A percentile compares a stretch with the other conserved stretches of the same genome.
phyloP scores from a whole-genome alignment of 2,888 invertebrate genomes.

The Mallateleia sp. region DNA sequence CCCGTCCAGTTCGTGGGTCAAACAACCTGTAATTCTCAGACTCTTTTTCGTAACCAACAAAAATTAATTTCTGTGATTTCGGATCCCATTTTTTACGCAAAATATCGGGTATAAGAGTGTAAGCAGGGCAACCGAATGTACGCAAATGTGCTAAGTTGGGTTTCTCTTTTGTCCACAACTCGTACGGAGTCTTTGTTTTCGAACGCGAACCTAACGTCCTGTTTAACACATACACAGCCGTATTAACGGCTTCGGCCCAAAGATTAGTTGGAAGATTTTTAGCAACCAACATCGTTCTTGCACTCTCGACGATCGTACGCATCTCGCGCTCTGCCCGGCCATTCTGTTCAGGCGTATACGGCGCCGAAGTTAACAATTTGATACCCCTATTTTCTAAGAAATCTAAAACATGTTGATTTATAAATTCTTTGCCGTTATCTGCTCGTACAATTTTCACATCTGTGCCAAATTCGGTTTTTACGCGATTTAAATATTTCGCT shows the following conservation, averaged over 20 bases:
- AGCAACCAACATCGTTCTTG: conserved; percentile 33
- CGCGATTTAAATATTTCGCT: background rate
- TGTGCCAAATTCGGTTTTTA: conserved; percentile 49
- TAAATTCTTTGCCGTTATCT: conserved; percentile 46
- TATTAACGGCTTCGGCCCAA: conserved; percentile 19
- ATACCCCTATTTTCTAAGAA: conserved; percentile 48
- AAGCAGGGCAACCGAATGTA: conserved; percentile 53
- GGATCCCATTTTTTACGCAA: conserved; percentile 61
- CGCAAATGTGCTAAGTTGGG: conserved; percentile 39
- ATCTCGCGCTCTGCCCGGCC: conserved; percentile 28
- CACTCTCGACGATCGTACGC: background rate
- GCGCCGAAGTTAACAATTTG: conserved; percentile 50
- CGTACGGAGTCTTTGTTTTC: background rate
- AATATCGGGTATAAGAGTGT: conserved; percentile 26
- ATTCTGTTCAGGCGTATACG: conserved; percentile 75
- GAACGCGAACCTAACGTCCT: conserved; percentile 13
- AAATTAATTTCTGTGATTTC: conserved; percentile 43
- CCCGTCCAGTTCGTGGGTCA: conserved; percentile 3
- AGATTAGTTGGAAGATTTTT: background rate
- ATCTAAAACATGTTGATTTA: background rate
- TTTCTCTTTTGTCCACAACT: conserved; percentile 4
- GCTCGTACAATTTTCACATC: conserved; percentile 55
- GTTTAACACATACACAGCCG: conserved; percentile 25
- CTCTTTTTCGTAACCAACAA: conserved; percentile 60
- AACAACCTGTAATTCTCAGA: conserved; percentile 54